Conservation (phyloP, 2,888 invertebrate species). For the Drosophila planitibia region DNA sequence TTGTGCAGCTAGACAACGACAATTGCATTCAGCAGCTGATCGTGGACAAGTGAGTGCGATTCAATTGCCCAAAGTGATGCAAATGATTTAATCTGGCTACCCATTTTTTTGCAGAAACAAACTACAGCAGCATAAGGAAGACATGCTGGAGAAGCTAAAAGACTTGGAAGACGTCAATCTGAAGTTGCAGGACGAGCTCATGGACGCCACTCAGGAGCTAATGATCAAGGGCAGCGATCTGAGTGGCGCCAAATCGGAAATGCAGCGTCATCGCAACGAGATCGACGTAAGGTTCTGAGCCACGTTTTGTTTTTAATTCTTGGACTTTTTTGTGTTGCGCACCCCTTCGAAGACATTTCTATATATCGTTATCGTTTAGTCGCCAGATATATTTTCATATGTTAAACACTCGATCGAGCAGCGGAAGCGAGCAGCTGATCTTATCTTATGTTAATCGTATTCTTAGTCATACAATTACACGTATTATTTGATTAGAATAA, state of each 20-base stretch:
- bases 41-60: conserved; percentile 87
- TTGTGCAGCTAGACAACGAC: conserved; percentile 90
- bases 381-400: conserved; percentile 70
- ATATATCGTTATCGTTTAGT: conserved; percentile 66
- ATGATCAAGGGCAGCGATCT: conserved; percentile 86
- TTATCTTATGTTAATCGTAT: conserved; percentile 67
- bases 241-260: conserved; percentile 86
- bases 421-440: conserved; percentile 40
- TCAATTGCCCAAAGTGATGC: no score
- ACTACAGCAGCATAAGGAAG: conserved; percentile 85
- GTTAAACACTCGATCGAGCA: conserved; percentile 48
- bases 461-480: conserved; percentile 46
- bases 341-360: conserved; percentile 78
- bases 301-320: conserved; percentile 24
- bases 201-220: conserved; percentile 87
- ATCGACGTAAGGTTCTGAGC: conserved; percentile 86
- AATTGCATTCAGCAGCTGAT: conserved; percentile 89
- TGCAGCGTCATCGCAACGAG: conserved; percentile 87
- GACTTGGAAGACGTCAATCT: conserved; percentile 87
- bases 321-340: conserved; percentile 57
- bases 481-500: conserved; percentile 67
- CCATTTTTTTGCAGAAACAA: conserved; percentile 79
- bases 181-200: conserved; percentile 86
- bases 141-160: conserved; percentile 86
- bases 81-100: background rate